Evolutionary conservation across 2,797 vertebrate genomes (phyloP), one percentile per base, ranked within the genome.

Genomic region (Enteromius radiatus): DNA sequence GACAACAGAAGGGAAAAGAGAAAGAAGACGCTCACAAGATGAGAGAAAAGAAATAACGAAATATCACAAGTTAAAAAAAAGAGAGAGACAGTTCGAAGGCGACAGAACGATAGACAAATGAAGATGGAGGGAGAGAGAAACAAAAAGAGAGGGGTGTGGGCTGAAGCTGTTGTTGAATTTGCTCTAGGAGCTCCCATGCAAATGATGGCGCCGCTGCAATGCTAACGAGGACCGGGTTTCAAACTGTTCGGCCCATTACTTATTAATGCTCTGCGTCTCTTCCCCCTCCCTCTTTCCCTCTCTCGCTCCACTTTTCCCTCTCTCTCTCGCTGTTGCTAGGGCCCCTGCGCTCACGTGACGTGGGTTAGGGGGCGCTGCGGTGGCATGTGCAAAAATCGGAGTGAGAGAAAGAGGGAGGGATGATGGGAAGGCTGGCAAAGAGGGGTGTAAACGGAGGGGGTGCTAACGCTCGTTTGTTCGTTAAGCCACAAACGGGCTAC

Each of bases 211-310:
- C 88, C 78, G 92, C 92, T 91, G 93, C 92, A 91, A 92, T 91
- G 92, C 93, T 94, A 95, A 94, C 92, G 91, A 94, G 88, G 81
- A 91, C 92, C 91, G 92, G 91, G 93, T 92, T 95, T 94, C 91
- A 93, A 93, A 94, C 94, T 92, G 93, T 93, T 94, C 93, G 91
- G 93, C 91, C 93, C 94, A 95, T 95, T 93, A 95, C 92, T 94
- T 95, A 95, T 95, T 95, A 94, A 95, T 95, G 93, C 92, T 91
- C 89, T 91, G 90, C 87, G 93, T 89, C 94, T 85, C 89, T 89
- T 85, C 90, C 85, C 83, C 81, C 87, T 81, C 88, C 92, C 90
- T 89, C 90, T 61, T 41, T 76, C 54, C 78, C 90, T 94, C 88
- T 63, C 90, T 91, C 88, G 87, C 85, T 83, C 91, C 92, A 91